Conservation (phyloP, 2,113 vertebrate genomes). For the Eolophus roseicapilla region DNA sequence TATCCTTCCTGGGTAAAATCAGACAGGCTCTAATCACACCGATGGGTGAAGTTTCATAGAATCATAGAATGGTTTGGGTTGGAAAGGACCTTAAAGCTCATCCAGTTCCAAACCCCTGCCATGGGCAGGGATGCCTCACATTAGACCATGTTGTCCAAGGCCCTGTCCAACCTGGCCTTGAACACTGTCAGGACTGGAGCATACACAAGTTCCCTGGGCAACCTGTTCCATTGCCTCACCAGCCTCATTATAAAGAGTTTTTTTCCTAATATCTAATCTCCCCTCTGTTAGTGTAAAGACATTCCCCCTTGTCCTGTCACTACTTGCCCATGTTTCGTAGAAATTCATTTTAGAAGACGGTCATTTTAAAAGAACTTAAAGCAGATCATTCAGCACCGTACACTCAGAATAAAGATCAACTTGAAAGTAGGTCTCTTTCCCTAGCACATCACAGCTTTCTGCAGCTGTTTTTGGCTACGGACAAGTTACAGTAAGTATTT, state of each 20-base stretch:
- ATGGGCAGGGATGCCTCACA: neutral
- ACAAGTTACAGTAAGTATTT: neutral
- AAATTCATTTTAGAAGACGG: conserved; percentile 9
- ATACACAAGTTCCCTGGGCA: neutral
- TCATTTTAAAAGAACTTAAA: neutral
- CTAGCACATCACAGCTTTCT: neutral
- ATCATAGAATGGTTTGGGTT: neutral
- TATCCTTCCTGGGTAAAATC: neutral
- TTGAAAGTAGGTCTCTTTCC: neutral
- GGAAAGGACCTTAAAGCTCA: neutral
- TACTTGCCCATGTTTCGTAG: neutral
- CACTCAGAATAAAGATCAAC: neutral
- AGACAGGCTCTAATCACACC: neutral
- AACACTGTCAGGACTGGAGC: neutral
- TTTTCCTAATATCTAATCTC: neutral
- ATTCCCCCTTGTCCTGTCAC: neutral
- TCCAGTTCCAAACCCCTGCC: neutral
- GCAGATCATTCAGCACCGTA: neutral
- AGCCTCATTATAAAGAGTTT: neutral
- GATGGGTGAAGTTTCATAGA: neutral
- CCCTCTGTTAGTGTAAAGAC: neutral
- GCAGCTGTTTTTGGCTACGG: neutral
- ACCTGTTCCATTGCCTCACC: neutral
- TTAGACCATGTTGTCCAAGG: neutral
- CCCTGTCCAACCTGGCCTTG: neutral